Conservation (phyloP, 2,113 vertebrate species). For the Xiphias gladius region DNA sequence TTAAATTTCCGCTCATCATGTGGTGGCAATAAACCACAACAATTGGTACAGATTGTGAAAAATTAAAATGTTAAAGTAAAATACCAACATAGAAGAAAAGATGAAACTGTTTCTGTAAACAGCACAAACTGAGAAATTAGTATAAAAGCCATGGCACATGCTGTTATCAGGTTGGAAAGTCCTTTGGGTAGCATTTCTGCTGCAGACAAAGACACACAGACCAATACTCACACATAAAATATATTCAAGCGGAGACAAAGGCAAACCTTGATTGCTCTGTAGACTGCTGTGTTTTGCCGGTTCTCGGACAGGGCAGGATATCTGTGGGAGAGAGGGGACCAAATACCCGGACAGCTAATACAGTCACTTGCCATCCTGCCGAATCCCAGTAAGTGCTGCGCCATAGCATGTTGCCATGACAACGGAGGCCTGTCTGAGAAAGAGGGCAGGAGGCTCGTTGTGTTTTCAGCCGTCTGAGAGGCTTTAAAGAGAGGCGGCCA, state of each 20-base stretch:
- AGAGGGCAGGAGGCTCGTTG: conserved; percentile 72
- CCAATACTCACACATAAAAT: conserved; percentile 45
- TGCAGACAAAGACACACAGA: conserved; percentile 69
- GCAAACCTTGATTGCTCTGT: conserved; percentile 54
- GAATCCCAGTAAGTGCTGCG: conserved; percentile 92
- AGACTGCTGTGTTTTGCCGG: conserved; percentile 46
- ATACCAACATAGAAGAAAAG: background rate
- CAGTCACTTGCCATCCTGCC: conserved; percentile 76
- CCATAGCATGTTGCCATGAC: conserved; percentile 95
- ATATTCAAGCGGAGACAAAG: conserved; percentile 56
- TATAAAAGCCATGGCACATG: conserved; percentile 22
- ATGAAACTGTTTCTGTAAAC: conserved; percentile 36
- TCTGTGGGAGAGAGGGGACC: conserved; percentile 55
- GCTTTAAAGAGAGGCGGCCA: conserved; percentile 64
- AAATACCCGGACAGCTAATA: conserved; percentile 73
- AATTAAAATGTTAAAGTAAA: conserved; percentile 40
- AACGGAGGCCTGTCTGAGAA: conserved; percentile 90
- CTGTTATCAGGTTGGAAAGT: conserved; percentile 53
- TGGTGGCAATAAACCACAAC: conserved; percentile 43
- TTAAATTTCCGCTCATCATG: conserved; percentile 71
- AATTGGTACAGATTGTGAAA: conserved; percentile 45
- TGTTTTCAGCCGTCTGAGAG: conserved; percentile 71
- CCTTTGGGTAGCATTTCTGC: conserved; percentile 60
- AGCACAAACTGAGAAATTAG: conserved; percentile 38
- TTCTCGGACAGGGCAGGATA: conserved; percentile 62